Percentiles rank a stretch among this genome's conserved stretches.
Conservation (phyloP, 2,113 vertebrate species). For the Arothron firmamentum region DNA sequence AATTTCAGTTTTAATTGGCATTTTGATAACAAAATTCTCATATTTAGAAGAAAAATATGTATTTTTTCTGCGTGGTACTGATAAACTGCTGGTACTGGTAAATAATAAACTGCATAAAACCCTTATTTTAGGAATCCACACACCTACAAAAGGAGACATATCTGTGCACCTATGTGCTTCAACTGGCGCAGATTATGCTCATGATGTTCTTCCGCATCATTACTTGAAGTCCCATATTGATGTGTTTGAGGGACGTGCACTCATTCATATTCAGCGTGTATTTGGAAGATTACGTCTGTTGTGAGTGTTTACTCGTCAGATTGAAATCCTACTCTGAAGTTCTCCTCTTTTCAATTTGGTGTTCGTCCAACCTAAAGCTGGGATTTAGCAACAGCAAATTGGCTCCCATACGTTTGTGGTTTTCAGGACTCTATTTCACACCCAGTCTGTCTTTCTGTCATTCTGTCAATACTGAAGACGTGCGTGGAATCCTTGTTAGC, state of each 20-base stretch:
- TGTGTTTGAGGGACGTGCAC: no score
- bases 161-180: not conserved
- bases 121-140: conserved; percentile 1
- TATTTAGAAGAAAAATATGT: no score
- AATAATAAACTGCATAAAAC: not conserved
- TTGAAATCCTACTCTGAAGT: conserved; percentile 26
- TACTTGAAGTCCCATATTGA: conserved; percentile 9
- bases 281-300: not conserved
- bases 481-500: no score
- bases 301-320: conserved; percentile 14
- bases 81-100: no score
- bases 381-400: conserved; percentile 42
- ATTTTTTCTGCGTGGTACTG: no score
- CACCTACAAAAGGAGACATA: not conserved
- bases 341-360: conserved; percentile 36
- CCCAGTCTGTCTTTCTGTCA: conserved; percentile 3
- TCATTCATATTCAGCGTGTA: conserved; percentile 1
- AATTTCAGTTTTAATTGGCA: no score
- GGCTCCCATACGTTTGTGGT: conserved; percentile 37
- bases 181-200: not conserved
- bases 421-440: conserved; percentile 20
- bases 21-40: no score
- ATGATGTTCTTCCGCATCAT: conserved; percentile 18
- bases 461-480: not conserved
- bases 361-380: conserved; percentile 40